Percentiles rank a stretch among this genome's conserved stretches.
phyloP scores from a whole-genome alignment of 2,888 invertebrate species.

The Leptothorax acervorum region DNA sequence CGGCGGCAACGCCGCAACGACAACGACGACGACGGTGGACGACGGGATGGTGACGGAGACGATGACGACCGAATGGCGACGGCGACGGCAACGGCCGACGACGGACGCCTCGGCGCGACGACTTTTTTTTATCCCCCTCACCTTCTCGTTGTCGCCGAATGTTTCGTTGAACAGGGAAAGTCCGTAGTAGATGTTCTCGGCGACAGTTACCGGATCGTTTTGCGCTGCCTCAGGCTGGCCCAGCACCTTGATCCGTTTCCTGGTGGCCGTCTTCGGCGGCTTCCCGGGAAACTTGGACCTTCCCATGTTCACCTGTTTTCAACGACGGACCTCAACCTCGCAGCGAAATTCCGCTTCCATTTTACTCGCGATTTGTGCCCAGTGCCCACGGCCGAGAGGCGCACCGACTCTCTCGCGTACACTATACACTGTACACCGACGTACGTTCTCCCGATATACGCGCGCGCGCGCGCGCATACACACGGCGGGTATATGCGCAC shows the following conservation, averaged over 20 bases:
- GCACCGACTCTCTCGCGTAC: conserved; percentile 68
- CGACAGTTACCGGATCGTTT: conserved; percentile 86
- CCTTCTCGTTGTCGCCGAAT: conserved; percentile 85
- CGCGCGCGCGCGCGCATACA: conserved; percentile 60
- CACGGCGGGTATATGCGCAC: conserved; percentile 46
- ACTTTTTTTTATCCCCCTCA: conserved; percentile 65
- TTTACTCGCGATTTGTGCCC: conserved; percentile 78
- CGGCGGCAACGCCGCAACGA: neutral
- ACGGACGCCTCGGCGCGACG: conserved; percentile 2
- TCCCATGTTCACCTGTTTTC: conserved; percentile 90
- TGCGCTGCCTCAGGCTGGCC: conserved; percentile 87
- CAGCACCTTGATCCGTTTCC: conserved; percentile 94
- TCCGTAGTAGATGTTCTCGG: conserved; percentile 86
- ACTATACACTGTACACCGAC: conserved; percentile 72
- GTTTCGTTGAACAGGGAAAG: conserved; percentile 84
- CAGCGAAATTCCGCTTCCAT: conserved; percentile 81
- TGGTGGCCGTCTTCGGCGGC: conserved; percentile 94
- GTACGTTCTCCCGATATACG: conserved; percentile 68
- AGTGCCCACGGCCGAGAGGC: conserved; percentile 74
- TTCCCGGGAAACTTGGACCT: conserved; percentile 95
- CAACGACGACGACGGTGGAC: neutral
- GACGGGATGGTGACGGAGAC: neutral
- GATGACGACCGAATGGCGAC: neutral
- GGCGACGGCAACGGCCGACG: neutral
- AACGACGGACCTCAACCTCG: conserved; percentile 86